Conservation (phyloP, 2,888 invertebrate genomes). For the Lithophane ornitopus region DNA sequence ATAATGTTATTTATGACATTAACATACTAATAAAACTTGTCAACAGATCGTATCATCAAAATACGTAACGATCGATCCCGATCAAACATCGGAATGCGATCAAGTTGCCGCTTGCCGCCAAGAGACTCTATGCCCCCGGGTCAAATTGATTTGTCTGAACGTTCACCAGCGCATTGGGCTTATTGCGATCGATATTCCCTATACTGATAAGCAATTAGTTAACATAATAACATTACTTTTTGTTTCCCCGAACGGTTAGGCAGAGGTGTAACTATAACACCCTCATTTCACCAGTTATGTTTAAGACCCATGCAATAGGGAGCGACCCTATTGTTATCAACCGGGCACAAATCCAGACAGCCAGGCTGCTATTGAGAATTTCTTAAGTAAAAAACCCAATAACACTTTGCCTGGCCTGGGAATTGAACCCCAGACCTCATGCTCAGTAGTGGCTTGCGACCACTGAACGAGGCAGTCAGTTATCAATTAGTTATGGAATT, state of each 20-base stretch:
- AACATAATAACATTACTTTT: no score
- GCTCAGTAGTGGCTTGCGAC: no score
- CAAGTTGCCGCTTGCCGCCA: background rate
- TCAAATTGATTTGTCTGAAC: constrained; percentile 17
- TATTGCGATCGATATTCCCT: background rate
- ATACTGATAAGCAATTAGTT: background rate
- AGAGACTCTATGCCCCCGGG: background rate
- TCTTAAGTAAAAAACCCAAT: no score
- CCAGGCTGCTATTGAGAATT: no score
- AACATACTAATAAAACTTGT: constrained; percentile 6
- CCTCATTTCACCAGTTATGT: no score
- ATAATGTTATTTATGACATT: background rate
- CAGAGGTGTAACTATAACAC: no score
- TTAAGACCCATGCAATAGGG: no score
- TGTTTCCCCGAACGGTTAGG: no score
- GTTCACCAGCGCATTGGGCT: background rate
- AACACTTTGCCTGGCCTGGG: no score
- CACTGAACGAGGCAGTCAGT: background rate
- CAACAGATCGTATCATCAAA: background rate
- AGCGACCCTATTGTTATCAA: no score
- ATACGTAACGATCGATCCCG: constrained; percentile 7
- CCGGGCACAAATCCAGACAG: no score
- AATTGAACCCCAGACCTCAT: no score
- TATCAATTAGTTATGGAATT: constrained; percentile 11
- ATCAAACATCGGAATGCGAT: constrained; percentile 23